These are phyloP conservation scores for Reticulitermes speratus DNA, from an alignment of 1,140 invertebrate species.

Conservation along the genomic window DNA sequence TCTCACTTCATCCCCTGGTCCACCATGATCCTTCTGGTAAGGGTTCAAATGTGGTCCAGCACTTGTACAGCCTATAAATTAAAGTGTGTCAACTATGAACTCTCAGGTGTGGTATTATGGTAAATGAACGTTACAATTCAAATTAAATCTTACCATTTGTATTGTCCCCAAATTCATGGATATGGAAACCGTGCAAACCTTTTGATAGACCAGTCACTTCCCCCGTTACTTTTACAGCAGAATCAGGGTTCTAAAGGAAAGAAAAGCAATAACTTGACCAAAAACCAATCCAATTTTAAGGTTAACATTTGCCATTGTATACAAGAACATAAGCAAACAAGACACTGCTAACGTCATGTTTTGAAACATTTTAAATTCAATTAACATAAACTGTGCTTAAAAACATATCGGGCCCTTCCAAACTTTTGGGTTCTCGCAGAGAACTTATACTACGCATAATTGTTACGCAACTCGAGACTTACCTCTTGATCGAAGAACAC, in stretches of 20 bases:
- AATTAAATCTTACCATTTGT: slow-evolving; percentile 67
- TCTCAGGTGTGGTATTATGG: too few relatives aligned
- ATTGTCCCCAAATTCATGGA: slow-evolving; percentile 96
- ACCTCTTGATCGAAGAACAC: slow-evolving; percentile 77
- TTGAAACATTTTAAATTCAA: too few relatives aligned
- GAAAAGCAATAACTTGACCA: slow-evolving; percentile 44
- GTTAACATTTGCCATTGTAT: slow-evolving; percentile 46
- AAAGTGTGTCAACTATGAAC: not conserved
- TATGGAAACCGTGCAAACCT: slow-evolving; percentile 88
- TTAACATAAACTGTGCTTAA: too few relatives aligned
- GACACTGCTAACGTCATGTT: too few relatives aligned
- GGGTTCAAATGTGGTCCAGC: slow-evolving; percentile 98
- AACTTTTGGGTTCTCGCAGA: too few relatives aligned
- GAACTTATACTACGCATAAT: too few relatives aligned
- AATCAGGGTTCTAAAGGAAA: slow-evolving; percentile 47
- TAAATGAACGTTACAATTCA: not conserved
- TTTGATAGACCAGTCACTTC: slow-evolving; percentile 66
- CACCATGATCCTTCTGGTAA: slow-evolving; percentile 78
- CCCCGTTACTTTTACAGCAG: slow-evolving; percentile 66
- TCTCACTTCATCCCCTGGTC: slow-evolving; percentile 66
- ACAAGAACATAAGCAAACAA: slow-evolving; percentile 13
- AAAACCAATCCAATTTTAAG: slow-evolving; percentile 48
- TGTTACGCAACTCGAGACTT: slow-evolving; percentile 40
- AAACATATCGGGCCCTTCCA: too few relatives aligned
- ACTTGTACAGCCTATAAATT: slow-evolving; percentile 77